These are phyloP conservation scores for Latrodectus hesperus DNA, from an alignment of 2,888 invertebrate genomes.

Conservation along the genomic window DNA sequence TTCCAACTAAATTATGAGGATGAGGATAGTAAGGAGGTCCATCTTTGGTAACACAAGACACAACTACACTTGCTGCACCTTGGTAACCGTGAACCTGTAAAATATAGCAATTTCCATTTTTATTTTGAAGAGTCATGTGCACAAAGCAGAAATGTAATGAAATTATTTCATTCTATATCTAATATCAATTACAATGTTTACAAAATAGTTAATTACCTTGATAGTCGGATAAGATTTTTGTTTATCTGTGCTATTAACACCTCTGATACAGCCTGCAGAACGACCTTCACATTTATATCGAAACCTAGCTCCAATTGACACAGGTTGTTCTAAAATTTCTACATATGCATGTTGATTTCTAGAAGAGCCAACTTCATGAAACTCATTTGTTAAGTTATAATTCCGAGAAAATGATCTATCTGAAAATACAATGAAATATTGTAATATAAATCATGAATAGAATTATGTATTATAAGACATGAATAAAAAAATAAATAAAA, in stretches of 20 bases:
- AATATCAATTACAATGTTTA: not conserved
- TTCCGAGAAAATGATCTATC: not conserved
- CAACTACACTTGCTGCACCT: constrained; percentile 88
- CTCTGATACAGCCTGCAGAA: constrained; percentile 96
- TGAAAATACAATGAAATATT: not conserved
- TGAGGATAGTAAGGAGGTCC: constrained; percentile 86
- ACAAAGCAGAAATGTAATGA: not conserved
- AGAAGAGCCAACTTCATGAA: not conserved
- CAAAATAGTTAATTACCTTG: constrained; percentile 79
- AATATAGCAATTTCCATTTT: not conserved
- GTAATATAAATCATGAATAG: too few species aligned
- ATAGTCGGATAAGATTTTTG: constrained; percentile 95
- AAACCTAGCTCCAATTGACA: constrained; percentile 90
- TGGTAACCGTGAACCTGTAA: constrained; percentile 83
- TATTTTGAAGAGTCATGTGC: not conserved
- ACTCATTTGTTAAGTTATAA: not conserved
- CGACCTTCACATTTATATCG: constrained; percentile 97
- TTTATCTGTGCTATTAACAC: constrained; percentile 89
- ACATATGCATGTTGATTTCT: constrained; percentile 77
- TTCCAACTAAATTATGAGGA: constrained; percentile 95
- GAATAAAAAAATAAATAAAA: too few species aligned
- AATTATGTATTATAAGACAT: too few species aligned
- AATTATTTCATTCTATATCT: not conserved
- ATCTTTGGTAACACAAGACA: constrained; percentile 97
- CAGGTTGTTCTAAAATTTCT: constrained; percentile 92